Percentiles rank a stretch among this genome's conserved stretches.
Conservation (phyloP, 1,140 invertebrate genomes). For the Drosophila triauraria region DNA sequence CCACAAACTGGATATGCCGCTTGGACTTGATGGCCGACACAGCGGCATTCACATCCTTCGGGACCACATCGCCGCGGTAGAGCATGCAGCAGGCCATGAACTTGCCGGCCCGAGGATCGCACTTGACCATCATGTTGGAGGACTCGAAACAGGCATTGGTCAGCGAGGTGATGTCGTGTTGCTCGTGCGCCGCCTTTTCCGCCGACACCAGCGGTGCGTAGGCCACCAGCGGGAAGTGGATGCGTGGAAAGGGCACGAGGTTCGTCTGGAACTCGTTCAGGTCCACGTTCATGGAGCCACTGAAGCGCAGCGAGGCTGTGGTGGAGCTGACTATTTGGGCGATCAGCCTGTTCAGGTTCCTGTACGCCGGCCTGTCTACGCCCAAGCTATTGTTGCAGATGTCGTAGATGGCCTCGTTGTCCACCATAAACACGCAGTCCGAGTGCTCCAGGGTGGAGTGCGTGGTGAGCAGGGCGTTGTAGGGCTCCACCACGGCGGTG, state of each 20-base stretch:
- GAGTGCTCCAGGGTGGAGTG: conserved; percentile 91
- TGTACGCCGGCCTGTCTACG: conserved; percentile 90
- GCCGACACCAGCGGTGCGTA: conserved; percentile 92
- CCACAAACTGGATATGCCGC: conserved; percentile 88
- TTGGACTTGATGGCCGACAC: conserved; percentile 94
- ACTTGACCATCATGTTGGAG: conserved; percentile 93
- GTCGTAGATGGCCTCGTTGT: conserved; percentile 95
- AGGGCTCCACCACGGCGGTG: conserved; percentile 94
- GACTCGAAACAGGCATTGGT: conserved; percentile 93
- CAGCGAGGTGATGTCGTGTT: conserved; percentile 89
- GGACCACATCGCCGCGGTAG: conserved; percentile 90
- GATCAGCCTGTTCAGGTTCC: conserved; percentile 91
- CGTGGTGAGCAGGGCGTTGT: conserved; percentile 92
- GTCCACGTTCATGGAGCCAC: conserved; percentile 93
- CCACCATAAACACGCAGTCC: conserved; percentile 93
- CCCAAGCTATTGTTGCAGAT: conserved; percentile 90
- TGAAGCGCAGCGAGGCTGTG: conserved; percentile 92
- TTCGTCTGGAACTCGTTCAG: conserved; percentile 93
- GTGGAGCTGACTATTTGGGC: conserved; percentile 90
- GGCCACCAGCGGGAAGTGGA: conserved; percentile 91
- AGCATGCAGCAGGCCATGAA: conserved; percentile 93
- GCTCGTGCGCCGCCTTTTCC: conserved; percentile 90
- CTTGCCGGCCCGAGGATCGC: conserved; percentile 89
- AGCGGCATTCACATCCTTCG: conserved; percentile 93
- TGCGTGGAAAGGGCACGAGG: conserved; percentile 91